Conservation (phyloP, 2,888 invertebrate species). For the Drosophila mimetica region DNA sequence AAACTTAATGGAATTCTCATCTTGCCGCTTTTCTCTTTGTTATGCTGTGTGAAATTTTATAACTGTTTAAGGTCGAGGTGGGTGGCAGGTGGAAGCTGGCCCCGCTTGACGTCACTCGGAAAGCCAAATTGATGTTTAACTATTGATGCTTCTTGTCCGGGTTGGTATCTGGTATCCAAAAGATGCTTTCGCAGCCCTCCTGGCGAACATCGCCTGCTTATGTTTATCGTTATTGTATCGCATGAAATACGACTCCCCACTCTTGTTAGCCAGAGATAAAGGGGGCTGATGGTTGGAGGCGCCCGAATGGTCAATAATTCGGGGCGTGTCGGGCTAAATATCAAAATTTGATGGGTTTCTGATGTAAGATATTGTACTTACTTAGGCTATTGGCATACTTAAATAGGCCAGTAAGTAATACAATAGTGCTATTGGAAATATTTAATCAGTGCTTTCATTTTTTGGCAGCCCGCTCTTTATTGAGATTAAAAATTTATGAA, state of each 20-base stretch:
- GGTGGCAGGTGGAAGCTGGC: constrained; percentile 49
- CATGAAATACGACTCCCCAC: constrained; percentile 14
- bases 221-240: constrained; percentile 57
- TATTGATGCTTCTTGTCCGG: constrained; percentile 45
- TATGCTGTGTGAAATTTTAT: constrained; percentile 50
- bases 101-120: constrained; percentile 63
- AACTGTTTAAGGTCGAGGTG: constrained; percentile 47
- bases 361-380: constrained; percentile 32
- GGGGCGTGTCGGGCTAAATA: constrained; percentile 41
- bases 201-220: constrained; percentile 46
- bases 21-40: constrained; percentile 14
- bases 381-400: not conserved
- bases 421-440: constrained; percentile 1
- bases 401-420: constrained; percentile 8
- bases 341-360: constrained; percentile 29
- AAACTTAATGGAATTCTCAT: constrained; percentile 15
- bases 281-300: not conserved
- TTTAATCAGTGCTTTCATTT: constrained; percentile 10
- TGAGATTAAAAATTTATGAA: constrained; percentile 4
- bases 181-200: constrained; percentile 12
- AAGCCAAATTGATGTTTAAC: constrained; percentile 64
- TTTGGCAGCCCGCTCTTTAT: not conserved
- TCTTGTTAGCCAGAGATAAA: constrained; percentile 2
- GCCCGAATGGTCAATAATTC: constrained; percentile 37
- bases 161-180: constrained; percentile 13